Evolutionary conservation across 2,113 vertebrate genomes (phyloP).

Genomic region (Seriola aureovittata): DNA sequence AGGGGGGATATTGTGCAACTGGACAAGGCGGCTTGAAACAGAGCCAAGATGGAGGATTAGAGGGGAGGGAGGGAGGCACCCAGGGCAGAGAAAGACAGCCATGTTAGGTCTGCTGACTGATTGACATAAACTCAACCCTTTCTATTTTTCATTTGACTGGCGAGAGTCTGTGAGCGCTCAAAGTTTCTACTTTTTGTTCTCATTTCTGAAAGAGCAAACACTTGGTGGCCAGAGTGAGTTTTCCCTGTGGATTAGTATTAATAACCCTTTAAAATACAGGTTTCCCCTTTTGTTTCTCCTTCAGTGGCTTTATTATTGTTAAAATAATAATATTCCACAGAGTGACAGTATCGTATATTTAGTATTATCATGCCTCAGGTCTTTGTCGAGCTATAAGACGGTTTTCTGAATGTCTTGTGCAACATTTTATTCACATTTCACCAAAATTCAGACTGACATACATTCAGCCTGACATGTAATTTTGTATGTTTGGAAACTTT

Average conservation of each 20-base stretch:
- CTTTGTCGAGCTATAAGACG: neutral
- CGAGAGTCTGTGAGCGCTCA: constrained; percentile 32
- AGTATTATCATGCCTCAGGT: neutral
- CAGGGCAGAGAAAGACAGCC: constrained; percentile 74
- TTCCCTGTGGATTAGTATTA: constrained; percentile 8
- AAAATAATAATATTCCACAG: neutral
- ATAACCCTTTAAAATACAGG: constrained; percentile 10
- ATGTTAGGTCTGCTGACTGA: constrained; percentile 84
- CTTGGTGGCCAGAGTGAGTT: constrained; percentile 10
- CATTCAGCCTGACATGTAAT: neutral
- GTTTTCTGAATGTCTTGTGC: neutral
- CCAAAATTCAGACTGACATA: neutral
- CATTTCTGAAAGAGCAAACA: constrained; percentile 22
- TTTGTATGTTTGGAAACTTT: neutral
- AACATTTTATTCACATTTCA: neutral
- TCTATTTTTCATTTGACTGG: constrained; percentile 56
- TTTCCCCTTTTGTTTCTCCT: neutral
- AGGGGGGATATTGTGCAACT: constrained; percentile 83
- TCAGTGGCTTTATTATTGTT: neutral
- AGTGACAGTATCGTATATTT: neutral
- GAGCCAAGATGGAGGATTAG: constrained; percentile 83
- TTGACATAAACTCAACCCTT: constrained; percentile 73
- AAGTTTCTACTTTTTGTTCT: constrained; percentile 35
- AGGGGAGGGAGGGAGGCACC: constrained; percentile 65
- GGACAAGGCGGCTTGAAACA: constrained; percentile 80